phyloP scores from a whole-genome alignment of 2,113 vertebrate genomes.

The Menura novaehollandiae region DNA sequence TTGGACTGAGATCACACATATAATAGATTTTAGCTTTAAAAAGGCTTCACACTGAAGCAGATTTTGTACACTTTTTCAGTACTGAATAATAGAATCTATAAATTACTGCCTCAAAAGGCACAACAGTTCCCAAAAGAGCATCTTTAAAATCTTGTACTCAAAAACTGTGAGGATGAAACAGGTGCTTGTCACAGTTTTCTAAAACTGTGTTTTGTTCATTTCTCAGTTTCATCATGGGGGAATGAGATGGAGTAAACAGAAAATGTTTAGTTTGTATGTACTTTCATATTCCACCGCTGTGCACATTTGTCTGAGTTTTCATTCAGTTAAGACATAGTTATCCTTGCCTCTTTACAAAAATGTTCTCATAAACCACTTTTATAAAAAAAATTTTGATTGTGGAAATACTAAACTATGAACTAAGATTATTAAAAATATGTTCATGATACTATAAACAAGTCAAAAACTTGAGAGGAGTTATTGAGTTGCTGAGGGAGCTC shows the following conservation, averaged over 20 bases:
- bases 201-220: not conserved
- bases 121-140: not conserved
- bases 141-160: not conserved
- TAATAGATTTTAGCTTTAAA: not conserved
- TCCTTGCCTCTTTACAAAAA: not conserved
- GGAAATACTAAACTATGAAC: not conserved
- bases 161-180: not conserved
- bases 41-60: not conserved
- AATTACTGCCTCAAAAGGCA: not conserved
- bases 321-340: not conserved
- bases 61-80: conserved; percentile 26
- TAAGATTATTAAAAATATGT: not conserved
- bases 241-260: not conserved
- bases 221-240: not conserved
- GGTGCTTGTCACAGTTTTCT: not conserved
- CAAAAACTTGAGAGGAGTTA: not conserved
- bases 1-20: not conserved
- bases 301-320: not conserved
- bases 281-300: not conserved
- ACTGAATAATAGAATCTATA: not conserved
- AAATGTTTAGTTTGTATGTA: not conserved
- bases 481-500: not conserved
- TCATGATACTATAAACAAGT: not conserved
- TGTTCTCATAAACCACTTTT: not conserved
- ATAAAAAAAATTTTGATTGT: not conserved